Evolutionary conservation across 2,797 vertebrate genomes (phyloP).

Genomic region (Myotis planiceps): DNA sequence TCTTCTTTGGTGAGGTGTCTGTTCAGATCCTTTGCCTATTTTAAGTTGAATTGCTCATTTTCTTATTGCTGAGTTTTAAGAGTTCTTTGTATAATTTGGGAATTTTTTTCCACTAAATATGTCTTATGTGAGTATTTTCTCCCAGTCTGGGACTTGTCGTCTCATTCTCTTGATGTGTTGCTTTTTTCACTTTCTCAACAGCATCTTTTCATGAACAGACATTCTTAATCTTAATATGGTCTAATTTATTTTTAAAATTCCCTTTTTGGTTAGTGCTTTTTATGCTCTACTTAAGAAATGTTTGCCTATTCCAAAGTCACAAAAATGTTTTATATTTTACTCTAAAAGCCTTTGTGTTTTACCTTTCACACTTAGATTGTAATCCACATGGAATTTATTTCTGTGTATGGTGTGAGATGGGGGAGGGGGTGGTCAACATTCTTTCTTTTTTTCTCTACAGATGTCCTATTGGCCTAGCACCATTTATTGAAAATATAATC

Average conservation of each 20-base stretch:
- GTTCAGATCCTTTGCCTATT: neutral
- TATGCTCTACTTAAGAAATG: neutral
- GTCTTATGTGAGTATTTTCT: neutral
- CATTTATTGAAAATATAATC: neutral
- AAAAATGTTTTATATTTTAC: neutral
- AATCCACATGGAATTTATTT: neutral
- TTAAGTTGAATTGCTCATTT: neutral
- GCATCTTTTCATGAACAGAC: neutral
- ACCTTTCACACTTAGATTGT: slow-evolving; percentile 18
- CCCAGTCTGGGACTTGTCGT: neutral
- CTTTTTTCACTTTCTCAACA: neutral
- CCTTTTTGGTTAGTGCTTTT: neutral
- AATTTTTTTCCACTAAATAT: neutral
- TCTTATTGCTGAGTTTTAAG: neutral
- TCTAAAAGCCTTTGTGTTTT: neutral
- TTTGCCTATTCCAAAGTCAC: neutral
- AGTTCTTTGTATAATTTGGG: slow-evolving; percentile 16
- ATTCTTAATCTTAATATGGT: neutral
- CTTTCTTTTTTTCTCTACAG: neutral
- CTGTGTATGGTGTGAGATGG: neutral
- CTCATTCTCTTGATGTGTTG: neutral
- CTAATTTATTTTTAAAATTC: neutral
- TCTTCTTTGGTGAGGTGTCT: neutral
- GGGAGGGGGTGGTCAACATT: neutral
- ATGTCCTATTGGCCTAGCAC: neutral